Evolutionary conservation across 2,888 invertebrate genomes (phyloP), one percentile per base, ranked within the genome.

Genomic region (Hirudinaria manillensis): DNA sequence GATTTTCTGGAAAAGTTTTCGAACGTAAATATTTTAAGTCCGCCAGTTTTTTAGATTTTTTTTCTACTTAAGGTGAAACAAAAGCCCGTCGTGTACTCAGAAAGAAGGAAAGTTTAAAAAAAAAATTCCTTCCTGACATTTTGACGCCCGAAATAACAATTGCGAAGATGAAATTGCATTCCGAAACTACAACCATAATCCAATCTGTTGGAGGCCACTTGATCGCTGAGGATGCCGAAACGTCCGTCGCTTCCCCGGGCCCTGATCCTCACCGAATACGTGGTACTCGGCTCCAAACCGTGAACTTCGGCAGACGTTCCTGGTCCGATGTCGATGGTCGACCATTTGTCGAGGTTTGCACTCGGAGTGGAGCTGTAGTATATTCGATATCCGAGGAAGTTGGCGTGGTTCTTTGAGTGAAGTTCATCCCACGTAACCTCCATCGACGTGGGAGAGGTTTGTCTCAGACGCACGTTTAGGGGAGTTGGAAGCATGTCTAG

Each of bases 401-500:
- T 80, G 90, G 16, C 16, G 13, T 3, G 45, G 27, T 65, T 73
- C 21, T 34, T 32, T 1, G 3, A 6, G 27, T 27, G 4, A 6
- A 92, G 79, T 91, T 89, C 66, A 68, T 81, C 83, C 86, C 86
- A 87, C 72, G 83, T 82, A 27, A 87, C 94, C 87, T 96, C 94
- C 0, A 96, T 92, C 72, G 93, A 92, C 29, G 93, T 92, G 81
- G 93, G 93, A 0, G 94, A 93, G 0, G 94, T 94, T 0, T 96
- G 94, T n/a, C 93, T 92, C 13, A 94, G 94, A 86, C 92, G 91
- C 0, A 97, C 93, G 75, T 92, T 90, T 90, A 93, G 92, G 0
- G 97, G 96, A 0, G 94, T 93, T 80, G 96, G 89, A n/a, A 95
- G 93, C 82, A 95, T 94, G 83, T 94, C 84, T 80, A 16, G 16